Conservation (phyloP, 92 coral and sea anemone genomes). For the Parazoanthus darwini region DNA sequence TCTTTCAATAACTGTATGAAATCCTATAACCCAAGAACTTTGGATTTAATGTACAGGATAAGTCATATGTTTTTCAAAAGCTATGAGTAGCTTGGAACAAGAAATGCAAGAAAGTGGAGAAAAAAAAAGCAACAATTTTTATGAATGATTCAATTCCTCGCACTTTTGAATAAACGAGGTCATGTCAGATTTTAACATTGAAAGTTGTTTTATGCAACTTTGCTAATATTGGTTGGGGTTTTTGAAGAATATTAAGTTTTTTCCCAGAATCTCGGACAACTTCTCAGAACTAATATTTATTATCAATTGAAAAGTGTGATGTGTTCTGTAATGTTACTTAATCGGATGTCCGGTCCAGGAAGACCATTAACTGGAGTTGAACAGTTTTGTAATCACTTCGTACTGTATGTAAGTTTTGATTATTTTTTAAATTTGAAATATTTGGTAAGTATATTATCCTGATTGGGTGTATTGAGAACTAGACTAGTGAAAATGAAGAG, state of each 20-base stretch:
- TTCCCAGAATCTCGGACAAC: not conserved
- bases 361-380: not conserved
- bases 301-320: not conserved
- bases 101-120: not conserved
- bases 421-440: not conserved
- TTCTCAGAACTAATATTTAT: not conserved
- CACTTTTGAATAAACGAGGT: conserved; percentile 36
- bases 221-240: not conserved
- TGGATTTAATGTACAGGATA: not conserved
- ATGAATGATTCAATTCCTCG: conserved; percentile 22
- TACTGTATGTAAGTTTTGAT: not conserved
- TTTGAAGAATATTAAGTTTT: not conserved
- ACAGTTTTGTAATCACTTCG: not conserved
- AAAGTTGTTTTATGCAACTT: not conserved
- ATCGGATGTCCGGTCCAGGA: not conserved
- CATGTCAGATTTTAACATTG: conserved; percentile 10
- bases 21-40: not conserved
- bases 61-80: not conserved
- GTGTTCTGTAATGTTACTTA: not conserved
- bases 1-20: too few species aligned
- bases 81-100: not conserved
- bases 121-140: not conserved
- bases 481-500: not conserved
- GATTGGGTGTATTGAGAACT: not conserved
- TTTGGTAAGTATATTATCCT: too few species aligned